Conservation (phyloP, 1,140 invertebrate genomes). For the Drosophila kikkawai region DNA sequence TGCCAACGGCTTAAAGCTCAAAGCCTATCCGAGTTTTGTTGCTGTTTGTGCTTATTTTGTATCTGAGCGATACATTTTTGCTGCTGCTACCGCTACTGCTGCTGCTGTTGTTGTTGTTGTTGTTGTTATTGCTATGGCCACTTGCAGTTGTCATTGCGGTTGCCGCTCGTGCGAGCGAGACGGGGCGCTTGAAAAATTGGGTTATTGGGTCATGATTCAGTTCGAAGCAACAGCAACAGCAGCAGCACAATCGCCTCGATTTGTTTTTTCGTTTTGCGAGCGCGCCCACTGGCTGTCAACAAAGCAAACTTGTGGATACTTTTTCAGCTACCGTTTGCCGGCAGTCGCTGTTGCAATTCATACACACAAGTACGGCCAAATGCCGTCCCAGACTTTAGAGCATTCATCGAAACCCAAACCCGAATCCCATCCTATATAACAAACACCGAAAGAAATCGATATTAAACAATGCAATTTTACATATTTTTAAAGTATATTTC, state of each 20-base stretch:
- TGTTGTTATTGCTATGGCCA: conserved; percentile 30
- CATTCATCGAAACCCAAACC: conserved; percentile 36
- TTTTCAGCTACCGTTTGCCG: conserved; percentile 76
- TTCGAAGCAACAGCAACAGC: conserved; percentile 67
- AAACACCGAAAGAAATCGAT: not conserved
- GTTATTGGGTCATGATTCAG: conserved; percentile 83
- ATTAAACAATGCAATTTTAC: too few relatives aligned
- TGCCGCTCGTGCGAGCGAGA: conserved; percentile 56
- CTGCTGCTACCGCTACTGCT: conserved; percentile 34
- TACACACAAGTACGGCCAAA: conserved; percentile 25
- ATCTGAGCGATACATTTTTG: conserved; percentile 73
- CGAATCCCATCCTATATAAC: conserved; percentile 15
- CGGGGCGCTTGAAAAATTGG: conserved; percentile 66
- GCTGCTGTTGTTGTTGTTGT: conserved; percentile 38
- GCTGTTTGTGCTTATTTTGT: conserved; percentile 46
- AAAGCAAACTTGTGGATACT: conserved; percentile 76
- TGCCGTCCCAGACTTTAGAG: conserved; percentile 3
- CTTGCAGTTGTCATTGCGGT: conserved; percentile 71
- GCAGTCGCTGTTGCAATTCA: conserved; percentile 59
- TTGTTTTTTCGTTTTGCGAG: conserved; percentile 71
- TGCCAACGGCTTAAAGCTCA: conserved; percentile 63
- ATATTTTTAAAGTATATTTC: not conserved
- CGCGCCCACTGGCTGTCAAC: conserved; percentile 65
- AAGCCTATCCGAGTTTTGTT: conserved; percentile 58
- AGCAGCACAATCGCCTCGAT: conserved; percentile 71